Percentiles rank a stretch among this genome's conserved stretches.
Evolutionary conservation across 2,888 invertebrate species (phyloP).

Genomic region (Rhopalosiphum nymphaeae): DNA sequence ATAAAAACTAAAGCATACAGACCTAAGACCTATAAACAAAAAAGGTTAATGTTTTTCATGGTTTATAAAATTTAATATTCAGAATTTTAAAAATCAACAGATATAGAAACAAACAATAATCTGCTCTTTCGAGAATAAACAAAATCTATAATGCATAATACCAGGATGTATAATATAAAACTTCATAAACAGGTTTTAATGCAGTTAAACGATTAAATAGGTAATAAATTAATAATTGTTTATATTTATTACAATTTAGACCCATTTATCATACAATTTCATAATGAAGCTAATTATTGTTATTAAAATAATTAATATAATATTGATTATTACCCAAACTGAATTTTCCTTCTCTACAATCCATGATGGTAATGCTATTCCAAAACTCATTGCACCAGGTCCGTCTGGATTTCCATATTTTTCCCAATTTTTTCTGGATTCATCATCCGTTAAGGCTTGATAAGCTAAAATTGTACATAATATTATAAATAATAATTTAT

Average conservation of each 20-base stretch:
- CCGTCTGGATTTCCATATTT: constrained; percentile 99
- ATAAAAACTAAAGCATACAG: constrained; percentile 97
- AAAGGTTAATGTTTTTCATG: background rate
- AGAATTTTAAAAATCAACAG: background rate
- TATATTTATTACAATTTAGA: no score
- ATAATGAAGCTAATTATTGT: background rate
- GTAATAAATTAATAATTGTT: no score
- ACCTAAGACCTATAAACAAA: constrained; percentile 77
- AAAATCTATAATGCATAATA: background rate
- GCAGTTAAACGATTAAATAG: no score
- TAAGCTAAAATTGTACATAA: constrained; percentile 70
- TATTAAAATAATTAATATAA: background rate
- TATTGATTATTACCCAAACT: constrained; percentile 79
- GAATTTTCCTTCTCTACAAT: constrained; percentile 99
- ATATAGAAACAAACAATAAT: background rate
- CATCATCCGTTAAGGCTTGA: constrained; percentile 95
- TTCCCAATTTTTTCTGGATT: constrained; percentile 97
- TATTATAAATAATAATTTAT: background rate
- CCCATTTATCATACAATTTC: background rate
- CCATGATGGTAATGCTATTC: constrained; percentile 99
- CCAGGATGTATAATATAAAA: background rate
- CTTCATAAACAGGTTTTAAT: background rate
- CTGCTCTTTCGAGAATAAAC: background rate
- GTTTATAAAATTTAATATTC: background rate
- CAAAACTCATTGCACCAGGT: constrained; percentile 99